phyloP scores from a whole-genome alignment of 2,888 invertebrate genomes.

The Clepsis dumicolana region DNA sequence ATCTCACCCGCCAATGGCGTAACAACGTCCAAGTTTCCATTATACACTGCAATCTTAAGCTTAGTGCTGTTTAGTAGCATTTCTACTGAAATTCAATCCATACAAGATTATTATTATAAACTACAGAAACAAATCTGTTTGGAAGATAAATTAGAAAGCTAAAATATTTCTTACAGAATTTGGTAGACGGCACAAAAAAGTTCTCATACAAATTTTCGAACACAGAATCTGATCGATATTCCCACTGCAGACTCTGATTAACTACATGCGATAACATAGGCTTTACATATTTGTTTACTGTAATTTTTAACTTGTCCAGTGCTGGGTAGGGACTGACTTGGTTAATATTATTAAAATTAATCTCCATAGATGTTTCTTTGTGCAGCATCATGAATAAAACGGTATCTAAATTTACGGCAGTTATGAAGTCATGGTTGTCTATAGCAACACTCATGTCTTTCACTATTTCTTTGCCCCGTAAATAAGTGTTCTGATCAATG shows the following conservation, averaged over 20 bases:
- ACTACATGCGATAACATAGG: slow-evolving; percentile 66
- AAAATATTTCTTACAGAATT: slow-evolving; percentile 67
- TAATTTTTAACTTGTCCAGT: slow-evolving; percentile 57
- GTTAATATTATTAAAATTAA: slow-evolving; percentile 76
- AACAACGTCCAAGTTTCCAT: slow-evolving; percentile 76
- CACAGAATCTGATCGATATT: slow-evolving; percentile 61
- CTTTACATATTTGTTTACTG: slow-evolving; percentile 71
- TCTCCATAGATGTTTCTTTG: slow-evolving; percentile 55
- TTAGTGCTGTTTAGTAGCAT: slow-evolving; percentile 68
- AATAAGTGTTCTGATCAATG: slow-evolving; percentile 66
- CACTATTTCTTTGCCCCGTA: slow-evolving; percentile 56
- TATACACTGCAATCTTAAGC: slow-evolving; percentile 73
- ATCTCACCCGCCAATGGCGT: slow-evolving; percentile 74
- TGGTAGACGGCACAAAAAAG: slow-evolving; percentile 70
- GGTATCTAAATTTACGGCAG: slow-evolving; percentile 58
- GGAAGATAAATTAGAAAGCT: neutral
- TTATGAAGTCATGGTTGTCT: slow-evolving; percentile 58
- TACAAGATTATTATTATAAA: neutral
- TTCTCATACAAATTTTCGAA: slow-evolving; percentile 63
- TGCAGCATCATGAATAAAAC: slow-evolving; percentile 59
- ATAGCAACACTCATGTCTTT: slow-evolving; percentile 61
- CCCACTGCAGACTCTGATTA: slow-evolving; percentile 68
- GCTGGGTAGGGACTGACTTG: slow-evolving; percentile 62
- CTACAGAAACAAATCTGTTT: neutral
- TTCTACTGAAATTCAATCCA: slow-evolving; percentile 69